Percentiles rank a stretch among this genome's conserved stretches.
Conservation (phyloP, 2,888 invertebrate species). For the Drosophila greeni region DNA sequence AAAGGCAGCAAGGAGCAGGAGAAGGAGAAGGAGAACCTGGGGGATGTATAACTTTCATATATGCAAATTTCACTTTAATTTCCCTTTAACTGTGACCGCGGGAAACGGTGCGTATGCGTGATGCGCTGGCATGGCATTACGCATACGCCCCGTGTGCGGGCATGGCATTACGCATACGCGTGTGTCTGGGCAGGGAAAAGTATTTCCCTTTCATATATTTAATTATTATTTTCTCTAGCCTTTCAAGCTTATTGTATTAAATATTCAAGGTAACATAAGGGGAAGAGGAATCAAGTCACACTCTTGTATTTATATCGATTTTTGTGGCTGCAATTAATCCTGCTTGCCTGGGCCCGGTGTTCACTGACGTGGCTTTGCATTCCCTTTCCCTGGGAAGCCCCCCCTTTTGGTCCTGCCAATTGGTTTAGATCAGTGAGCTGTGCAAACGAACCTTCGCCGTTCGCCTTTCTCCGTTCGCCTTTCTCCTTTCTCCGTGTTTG, state of each 20-base stretch:
- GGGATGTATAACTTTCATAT: conserved; percentile 56
- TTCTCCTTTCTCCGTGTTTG: conserved; percentile 29
- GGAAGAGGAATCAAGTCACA: background rate
- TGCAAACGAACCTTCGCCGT: conserved; percentile 37
- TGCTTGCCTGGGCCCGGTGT: conserved; percentile 5
- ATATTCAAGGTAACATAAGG: background rate
- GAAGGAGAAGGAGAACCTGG: background rate
- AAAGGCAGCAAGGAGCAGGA: conserved; percentile 36
- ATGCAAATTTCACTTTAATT: conserved; percentile 63
- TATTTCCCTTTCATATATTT: no score
- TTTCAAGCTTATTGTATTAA: background rate
- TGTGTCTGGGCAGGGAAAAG: no score
- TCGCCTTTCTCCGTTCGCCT: conserved; percentile 3
- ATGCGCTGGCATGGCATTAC: background rate
- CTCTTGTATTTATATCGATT: conserved; percentile 1
- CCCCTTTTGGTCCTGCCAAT: conserved; percentile 35
- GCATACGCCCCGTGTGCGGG: background rate
- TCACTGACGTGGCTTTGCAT: conserved; percentile 16
- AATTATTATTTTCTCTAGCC: background rate
- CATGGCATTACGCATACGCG: background rate
- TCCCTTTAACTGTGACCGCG: conserved; percentile 51
- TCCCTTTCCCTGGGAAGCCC: background rate
- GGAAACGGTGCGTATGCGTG: conserved; percentile 19
- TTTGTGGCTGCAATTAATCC: conserved; percentile 13
- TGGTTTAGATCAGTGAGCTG: conserved; percentile 43